A percentile compares a stretch with the other conserved stretches of the same genome.
phyloP scores from a whole-genome alignment of 1,140 invertebrate genomes.

The Marisa cornuarietis region DNA sequence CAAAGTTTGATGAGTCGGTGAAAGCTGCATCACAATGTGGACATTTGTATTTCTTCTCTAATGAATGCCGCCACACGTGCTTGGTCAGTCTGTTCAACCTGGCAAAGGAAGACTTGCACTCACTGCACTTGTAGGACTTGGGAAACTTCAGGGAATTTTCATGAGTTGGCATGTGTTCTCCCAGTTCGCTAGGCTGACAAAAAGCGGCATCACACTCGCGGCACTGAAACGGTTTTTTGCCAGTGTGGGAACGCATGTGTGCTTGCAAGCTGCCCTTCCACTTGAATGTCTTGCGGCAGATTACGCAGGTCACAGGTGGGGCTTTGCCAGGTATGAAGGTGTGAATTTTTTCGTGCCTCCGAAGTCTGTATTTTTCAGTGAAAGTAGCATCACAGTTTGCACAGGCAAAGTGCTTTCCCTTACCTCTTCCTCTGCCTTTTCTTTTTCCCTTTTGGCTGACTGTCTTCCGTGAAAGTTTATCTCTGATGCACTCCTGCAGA shows the following conservation, averaged over 20 bases:
- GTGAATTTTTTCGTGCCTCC: slow-evolving; percentile 75
- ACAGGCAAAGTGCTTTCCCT: slow-evolving; percentile 74
- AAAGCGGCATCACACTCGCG: slow-evolving; percentile 3
- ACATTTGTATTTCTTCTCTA: slow-evolving; percentile 14
- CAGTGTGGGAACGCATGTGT: slow-evolving; percentile 93
- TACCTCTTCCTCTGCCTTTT: too few species aligned
- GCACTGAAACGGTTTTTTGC: slow-evolving; percentile 77
- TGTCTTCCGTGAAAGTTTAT: too few species aligned
- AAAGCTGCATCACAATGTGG: slow-evolving; percentile 7
- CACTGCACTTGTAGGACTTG: slow-evolving; percentile 76
- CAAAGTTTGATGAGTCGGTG: slow-evolving; percentile 3
- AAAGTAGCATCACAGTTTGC: slow-evolving; percentile 19
- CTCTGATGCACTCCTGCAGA: too few species aligned
- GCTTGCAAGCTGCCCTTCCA: slow-evolving; percentile 92
- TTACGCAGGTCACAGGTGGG: slow-evolving; percentile 75
- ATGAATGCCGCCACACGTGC: neutral
- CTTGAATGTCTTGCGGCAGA: slow-evolving; percentile 94
- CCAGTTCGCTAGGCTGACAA: neutral
- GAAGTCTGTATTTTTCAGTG: slow-evolving; percentile 84
- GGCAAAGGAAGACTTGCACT: slow-evolving; percentile 1
- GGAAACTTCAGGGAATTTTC: slow-evolving; percentile 66
- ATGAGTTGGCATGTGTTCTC: slow-evolving; percentile 5
- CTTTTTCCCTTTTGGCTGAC: too few species aligned
- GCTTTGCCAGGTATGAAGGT: slow-evolving; percentile 1
- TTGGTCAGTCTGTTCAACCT: slow-evolving; percentile 4